These are phyloP conservation scores for Drosophila rufa DNA, from an alignment of 1,140 invertebrate genomes.

Conservation along the genomic window DNA sequence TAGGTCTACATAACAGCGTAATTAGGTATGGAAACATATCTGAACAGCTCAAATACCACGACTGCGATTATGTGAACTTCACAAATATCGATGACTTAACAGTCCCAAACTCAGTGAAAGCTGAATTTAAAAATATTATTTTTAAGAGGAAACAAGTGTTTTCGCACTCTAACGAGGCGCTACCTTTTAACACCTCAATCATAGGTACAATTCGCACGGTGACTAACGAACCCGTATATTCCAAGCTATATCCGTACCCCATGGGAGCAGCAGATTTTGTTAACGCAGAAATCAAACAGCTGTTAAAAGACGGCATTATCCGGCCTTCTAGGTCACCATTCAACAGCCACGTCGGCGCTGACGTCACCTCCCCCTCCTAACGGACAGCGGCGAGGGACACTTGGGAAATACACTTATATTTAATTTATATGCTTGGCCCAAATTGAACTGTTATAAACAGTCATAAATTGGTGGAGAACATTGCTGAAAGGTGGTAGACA, in stretches of 20 bases:
- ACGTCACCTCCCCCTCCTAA: no score
- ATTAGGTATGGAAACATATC: slow-evolving; percentile 9
- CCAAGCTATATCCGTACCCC: slow-evolving; percentile 7
- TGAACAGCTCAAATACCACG: not conserved
- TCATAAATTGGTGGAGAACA: no score
- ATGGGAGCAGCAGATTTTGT: slow-evolving; percentile 4
- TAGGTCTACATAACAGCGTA: not conserved
- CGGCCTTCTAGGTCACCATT: no score
- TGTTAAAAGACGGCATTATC: slow-evolving; percentile 25
- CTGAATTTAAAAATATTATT: not conserved
- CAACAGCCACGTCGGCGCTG: no score
- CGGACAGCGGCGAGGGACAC: no score
- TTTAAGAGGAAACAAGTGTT: slow-evolving; percentile 2
- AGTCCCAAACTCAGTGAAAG: slow-evolving; percentile 9
- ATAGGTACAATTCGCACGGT: not conserved
- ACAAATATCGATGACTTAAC: not conserved
- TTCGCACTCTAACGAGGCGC: not conserved
- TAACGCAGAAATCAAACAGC: slow-evolving; percentile 3
- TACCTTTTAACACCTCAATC: no score
- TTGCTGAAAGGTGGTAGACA: not conserved
- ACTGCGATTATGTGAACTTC: slow-evolving; percentile 2
- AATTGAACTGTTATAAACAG: not conserved
- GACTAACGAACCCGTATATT: slow-evolving; percentile 10
- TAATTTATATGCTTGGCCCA: no score
- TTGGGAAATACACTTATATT: no score